Evolutionary conservation across 1,140 invertebrate genomes (phyloP).

Genomic region (Teleopsis dalmanni): DNA sequence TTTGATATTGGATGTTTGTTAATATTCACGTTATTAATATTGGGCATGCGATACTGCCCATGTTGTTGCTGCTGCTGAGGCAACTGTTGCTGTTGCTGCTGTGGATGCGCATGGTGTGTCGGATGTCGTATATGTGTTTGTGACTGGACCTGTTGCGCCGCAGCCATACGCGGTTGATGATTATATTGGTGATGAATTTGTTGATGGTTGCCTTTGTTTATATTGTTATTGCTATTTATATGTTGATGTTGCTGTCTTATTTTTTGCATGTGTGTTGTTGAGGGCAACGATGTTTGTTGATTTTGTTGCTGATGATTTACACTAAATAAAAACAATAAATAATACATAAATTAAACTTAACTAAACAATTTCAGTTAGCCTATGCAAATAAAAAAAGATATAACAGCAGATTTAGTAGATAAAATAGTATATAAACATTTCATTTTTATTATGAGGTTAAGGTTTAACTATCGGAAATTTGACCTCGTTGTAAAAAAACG

Average conservation of each 20-base stretch:
- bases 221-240: slow-evolving; percentile 8
- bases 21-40: background rate
- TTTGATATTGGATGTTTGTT: background rate
- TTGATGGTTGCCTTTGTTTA: slow-evolving; percentile 5
- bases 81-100: background rate
- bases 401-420: too few species aligned
- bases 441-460: too few species aligned
- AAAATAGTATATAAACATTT: too few species aligned
- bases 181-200: background rate
- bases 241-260: slow-evolving; percentile 4
- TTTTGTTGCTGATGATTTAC: background rate
- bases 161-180: too few species aligned
- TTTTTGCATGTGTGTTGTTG: slow-evolving; percentile 2
- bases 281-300: slow-evolving; percentile 1
- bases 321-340: background rate
- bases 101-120: background rate
- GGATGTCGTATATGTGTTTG: background rate
- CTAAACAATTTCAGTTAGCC: too few species aligned
- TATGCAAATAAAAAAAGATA: too few species aligned
- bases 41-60: background rate
- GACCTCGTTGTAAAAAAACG: too few species aligned
- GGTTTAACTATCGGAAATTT: too few species aligned
- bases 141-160: background rate
- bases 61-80: slow-evolving; percentile 1
- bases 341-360: too few species aligned